These are phyloP conservation scores for Drosophila subsilvestris DNA, from an alignment of 2,888 invertebrate genomes.

Conservation along the genomic window DNA sequence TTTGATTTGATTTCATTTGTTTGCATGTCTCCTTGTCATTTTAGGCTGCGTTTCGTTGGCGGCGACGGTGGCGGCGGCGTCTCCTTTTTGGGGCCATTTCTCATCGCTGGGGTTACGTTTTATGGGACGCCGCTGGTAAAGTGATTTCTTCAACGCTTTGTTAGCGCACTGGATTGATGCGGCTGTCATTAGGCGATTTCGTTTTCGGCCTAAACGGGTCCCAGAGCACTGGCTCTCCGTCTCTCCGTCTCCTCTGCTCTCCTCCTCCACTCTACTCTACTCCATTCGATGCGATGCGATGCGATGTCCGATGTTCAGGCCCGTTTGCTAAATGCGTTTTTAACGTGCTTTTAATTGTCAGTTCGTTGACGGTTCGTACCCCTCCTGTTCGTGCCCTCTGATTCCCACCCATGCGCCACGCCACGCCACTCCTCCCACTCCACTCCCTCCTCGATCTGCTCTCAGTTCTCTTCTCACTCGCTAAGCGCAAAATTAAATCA, in stretches of 20 bases:
- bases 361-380: conserved; percentile 40
- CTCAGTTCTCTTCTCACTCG: conserved; percentile 29
- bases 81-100: conserved; percentile 57
- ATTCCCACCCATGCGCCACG: too few relatives aligned
- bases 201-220: conserved; percentile 72
- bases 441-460: background rate
- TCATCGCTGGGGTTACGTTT: conserved; percentile 33
- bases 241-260: background rate
- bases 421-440: too few relatives aligned
- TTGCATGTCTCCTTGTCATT: conserved; percentile 82
- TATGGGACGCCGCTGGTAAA: conserved; percentile 81
- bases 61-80: conserved; percentile 50
- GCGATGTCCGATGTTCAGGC: conserved; percentile 1
- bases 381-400: too few relatives aligned
- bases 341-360: conserved; percentile 83
- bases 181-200: conserved; percentile 77
- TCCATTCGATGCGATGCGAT: too few relatives aligned
- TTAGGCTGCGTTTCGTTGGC: conserved; percentile 37
- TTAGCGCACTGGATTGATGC: conserved; percentile 82
- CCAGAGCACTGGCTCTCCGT: conserved; percentile 17
- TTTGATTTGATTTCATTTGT: conserved; percentile 64
- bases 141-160: conserved; percentile 83
- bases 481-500: conserved; percentile 71
- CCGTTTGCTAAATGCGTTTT: conserved; percentile 80
- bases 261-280: background rate